Evolutionary conservation across 2,113 vertebrate species (phyloP).

Genomic region (Channa argus): DNA sequence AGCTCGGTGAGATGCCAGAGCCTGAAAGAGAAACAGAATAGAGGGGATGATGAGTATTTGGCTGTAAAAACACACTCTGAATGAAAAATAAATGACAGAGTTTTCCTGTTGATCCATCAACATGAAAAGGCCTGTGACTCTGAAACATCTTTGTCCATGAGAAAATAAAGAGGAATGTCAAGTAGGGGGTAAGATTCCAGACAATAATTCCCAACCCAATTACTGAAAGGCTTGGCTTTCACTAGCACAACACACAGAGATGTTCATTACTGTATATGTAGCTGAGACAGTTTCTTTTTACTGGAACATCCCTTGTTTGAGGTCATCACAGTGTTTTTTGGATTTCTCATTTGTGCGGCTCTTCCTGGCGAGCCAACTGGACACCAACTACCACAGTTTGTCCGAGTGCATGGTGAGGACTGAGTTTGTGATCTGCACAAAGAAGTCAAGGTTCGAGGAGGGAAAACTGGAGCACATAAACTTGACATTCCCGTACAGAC

Average conservation of each 20-base stretch:
- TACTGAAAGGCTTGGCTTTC: neutral
- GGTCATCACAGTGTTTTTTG: neutral
- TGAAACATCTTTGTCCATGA: constrained; percentile 15
- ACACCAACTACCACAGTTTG: constrained; percentile 15
- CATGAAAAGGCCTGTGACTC: constrained; percentile 54
- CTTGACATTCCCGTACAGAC: constrained; percentile 33
- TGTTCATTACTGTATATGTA: neutral
- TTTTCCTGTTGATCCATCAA: constrained; percentile 48
- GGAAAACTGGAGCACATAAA: constrained; percentile 27
- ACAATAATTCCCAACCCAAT: neutral
- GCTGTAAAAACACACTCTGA: constrained; percentile 54
- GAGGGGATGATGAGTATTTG: constrained; percentile 56
- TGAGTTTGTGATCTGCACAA: neutral
- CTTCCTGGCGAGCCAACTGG: constrained; percentile 13
- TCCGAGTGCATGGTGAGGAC: constrained; percentile 12
- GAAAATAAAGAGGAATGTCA: too few species aligned
- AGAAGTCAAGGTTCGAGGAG: constrained; percentile 11
- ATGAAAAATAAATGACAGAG: constrained; percentile 48
- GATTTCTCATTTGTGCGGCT: constrained; percentile 6
- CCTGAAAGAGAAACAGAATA: constrained; percentile 79
- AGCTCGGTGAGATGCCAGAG: constrained; percentile 91
- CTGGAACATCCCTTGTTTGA: neutral
- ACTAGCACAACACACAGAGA: constrained; percentile 1
- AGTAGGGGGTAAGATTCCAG: too few species aligned
- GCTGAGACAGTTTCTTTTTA: neutral